Evolutionary conservation across 1,140 invertebrate species (phyloP), one percentile per base, ranked within the genome.

Genomic region (Xylocopa sonorina): DNA sequence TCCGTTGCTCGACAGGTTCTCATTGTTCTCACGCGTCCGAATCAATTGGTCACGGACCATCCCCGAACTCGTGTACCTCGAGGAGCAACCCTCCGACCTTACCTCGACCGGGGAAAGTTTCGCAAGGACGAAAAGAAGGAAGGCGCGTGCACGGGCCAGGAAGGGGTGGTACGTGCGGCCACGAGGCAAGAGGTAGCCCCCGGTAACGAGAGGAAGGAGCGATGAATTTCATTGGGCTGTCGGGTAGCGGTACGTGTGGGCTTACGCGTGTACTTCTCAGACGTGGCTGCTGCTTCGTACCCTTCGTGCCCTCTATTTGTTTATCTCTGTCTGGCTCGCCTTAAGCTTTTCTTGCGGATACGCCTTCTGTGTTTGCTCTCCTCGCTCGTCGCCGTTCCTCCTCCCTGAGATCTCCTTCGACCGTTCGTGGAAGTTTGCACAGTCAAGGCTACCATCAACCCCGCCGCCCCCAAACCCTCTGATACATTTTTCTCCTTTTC

Each of bases 331-430:
- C 80, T 84, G 69, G 68, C 68, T 62, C 29, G 63, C 34, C 57
- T 48, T 67, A 83, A 87, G 84, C 81, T 82, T 82, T 88, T 67
- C 83, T 81, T 68, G 80, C 69, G 79, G 79, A 83, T 81, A 76
- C 78, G 60, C 62, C 57, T 72, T n/a, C n/a, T 62, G 63, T 83
- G 77, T 88, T 87, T 87, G 83, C 75, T 82, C 77, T 81, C 46
- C 43, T 58, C 58, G 55, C 46, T 58, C 58, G 55, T 38, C 63
- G 3, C n/a, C 32, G 21, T 66, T 77, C 75, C 73, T 68, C 34
- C 62, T n/a, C 12, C 74, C 16, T 2, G 0, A 24, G 46, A 38
- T 62, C 57, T 9, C 32, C 14, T 12, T 34, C 32, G n/a, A 32
- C 10, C 48, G 55, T 55, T 34, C 24, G 69, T 4, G 51, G 53